Conservation (phyloP, 2,113 vertebrate genomes). For the Hypocryptadius cinnamomeus region DNA sequence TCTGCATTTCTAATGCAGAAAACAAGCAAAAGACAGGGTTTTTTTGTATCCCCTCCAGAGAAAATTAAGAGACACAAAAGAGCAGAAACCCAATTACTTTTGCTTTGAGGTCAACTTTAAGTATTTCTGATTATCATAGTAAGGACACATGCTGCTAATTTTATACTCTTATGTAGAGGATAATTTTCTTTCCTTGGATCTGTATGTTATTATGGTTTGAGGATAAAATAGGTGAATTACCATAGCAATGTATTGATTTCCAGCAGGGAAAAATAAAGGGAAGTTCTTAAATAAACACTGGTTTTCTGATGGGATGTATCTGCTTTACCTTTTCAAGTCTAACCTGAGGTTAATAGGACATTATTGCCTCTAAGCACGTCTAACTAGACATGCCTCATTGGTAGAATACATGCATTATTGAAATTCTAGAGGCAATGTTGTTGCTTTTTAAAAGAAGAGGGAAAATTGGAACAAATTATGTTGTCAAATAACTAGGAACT, state of each 20-base stretch:
- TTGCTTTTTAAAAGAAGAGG: neutral
- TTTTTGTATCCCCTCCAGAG: neutral
- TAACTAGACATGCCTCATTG: neutral
- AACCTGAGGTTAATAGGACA: neutral
- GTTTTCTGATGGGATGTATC: neutral
- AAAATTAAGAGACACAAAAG: slow-evolving; percentile 16
- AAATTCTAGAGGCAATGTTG: neutral
- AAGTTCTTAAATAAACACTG: neutral
- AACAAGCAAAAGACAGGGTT: neutral
- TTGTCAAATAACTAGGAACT: neutral
- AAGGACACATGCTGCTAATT: neutral
- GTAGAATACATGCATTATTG: neutral
- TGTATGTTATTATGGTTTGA: neutral
- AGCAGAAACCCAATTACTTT: neutral
- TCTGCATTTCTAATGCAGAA: slow-evolving; percentile 5
- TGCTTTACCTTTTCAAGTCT: neutral
- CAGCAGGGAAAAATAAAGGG: neutral
- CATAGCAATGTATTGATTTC: neutral
- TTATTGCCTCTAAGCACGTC: neutral
- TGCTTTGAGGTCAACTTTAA: slow-evolving; percentile 26
- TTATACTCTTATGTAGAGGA: neutral
- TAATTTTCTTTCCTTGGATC: slow-evolving; percentile 7
- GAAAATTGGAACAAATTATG: neutral
- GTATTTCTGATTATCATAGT: slow-evolving; percentile 22
- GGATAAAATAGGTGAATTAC: slow-evolving; percentile 1